Evolutionary conservation across 2,797 vertebrate genomes (phyloP).

Genomic region (Danio aesculapii): DNA sequence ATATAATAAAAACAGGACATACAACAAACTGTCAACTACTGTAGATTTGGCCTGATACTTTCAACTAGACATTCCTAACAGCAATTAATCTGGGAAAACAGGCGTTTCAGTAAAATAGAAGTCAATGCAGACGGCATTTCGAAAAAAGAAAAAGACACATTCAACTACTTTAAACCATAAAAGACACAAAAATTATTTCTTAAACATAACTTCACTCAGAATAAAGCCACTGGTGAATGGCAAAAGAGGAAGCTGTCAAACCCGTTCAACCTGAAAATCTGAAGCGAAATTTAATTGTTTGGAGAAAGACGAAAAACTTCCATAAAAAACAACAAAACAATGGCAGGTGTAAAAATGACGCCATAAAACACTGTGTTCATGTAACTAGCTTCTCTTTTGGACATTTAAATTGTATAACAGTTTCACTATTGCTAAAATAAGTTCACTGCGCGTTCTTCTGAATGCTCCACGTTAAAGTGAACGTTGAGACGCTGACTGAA

Average conservation of each 20-base stretch:
- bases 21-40: background rate
- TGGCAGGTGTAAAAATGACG: background rate
- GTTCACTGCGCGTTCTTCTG: background rate
- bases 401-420: background rate
- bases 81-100: background rate
- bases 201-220: conserved; percentile 7
- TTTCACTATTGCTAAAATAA: background rate
- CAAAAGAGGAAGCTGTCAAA: conserved; percentile 48
- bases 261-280: conserved; percentile 60
- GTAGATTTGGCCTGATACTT: background rate
- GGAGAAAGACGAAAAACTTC: background rate
- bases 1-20: background rate
- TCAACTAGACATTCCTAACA: background rate
- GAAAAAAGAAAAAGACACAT: background rate
- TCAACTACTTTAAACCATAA: conserved; percentile 2
- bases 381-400: background rate
- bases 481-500: background rate
- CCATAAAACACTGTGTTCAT: background rate
- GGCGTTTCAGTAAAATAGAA: too few species aligned
- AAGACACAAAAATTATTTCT: background rate
- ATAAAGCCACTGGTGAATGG: background rate
- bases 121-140: background rate
- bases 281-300: background rate
- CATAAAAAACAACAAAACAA: background rate
- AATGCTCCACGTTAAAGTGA: background rate